These are phyloP conservation scores for Cotesia congregata DNA, from an alignment of 2,888 invertebrate species.

Conservation along the genomic window DNA sequence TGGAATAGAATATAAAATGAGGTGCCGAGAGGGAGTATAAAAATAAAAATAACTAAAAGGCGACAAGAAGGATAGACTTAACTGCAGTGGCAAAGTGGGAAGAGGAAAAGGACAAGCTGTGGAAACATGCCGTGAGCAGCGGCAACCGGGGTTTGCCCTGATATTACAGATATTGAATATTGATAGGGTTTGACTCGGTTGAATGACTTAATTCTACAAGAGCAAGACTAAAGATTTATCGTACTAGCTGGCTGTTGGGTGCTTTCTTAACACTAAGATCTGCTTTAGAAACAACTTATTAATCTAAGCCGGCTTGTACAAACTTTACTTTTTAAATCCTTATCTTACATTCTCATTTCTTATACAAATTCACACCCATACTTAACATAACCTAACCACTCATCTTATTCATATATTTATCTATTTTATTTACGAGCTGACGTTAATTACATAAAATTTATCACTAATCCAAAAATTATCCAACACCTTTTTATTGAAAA, in stretches of 20 bases:
- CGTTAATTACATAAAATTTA: background rate
- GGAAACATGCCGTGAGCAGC: constrained; percentile 24
- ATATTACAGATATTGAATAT: constrained; percentile 54
- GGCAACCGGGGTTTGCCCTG: constrained; percentile 19
- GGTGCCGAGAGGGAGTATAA: constrained; percentile 22
- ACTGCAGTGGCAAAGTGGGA: constrained; percentile 1
- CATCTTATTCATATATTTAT: background rate
- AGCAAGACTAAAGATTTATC: constrained; percentile 44
- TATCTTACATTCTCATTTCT: constrained; percentile 1
- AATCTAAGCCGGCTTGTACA: constrained; percentile 23
- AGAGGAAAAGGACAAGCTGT: constrained; percentile 15
- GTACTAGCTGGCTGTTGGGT: constrained; percentile 4
- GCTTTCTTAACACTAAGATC: constrained; percentile 25
- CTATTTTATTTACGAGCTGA: background rate
- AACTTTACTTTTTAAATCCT: background rate
- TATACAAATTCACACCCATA: background rate
- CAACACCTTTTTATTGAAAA: background rate
- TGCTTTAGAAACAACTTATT: constrained; percentile 28
- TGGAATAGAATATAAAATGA: constrained; percentile 31
- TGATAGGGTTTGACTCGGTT: constrained; percentile 45
- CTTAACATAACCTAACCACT: constrained; percentile 4
- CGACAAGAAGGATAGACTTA: background rate
- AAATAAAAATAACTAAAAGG: background rate
- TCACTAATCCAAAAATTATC: background rate
- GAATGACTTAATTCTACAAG: constrained; percentile 50